phyloP scores from a whole-genome alignment of 2,113 vertebrate species.

The Parus major region DNA sequence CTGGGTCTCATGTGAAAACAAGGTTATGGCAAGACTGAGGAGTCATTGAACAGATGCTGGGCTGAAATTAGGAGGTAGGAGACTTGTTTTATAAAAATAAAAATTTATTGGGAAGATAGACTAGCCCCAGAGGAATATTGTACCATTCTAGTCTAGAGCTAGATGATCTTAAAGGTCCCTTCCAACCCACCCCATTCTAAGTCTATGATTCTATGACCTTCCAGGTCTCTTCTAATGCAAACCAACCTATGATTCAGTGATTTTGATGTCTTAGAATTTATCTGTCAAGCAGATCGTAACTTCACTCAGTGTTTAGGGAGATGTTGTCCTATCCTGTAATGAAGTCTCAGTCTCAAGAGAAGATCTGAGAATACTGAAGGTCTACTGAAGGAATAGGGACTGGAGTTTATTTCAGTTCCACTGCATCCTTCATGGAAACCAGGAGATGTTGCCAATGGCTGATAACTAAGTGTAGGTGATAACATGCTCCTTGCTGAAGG shows the following conservation, averaged over 20 bases:
- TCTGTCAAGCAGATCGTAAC: not conserved
- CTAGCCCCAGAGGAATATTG: not conserved
- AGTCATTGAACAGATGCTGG: not conserved
- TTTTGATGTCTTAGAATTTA: not conserved
- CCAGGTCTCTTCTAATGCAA: not conserved
- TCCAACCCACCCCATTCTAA: not conserved
- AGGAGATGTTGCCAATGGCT: not conserved
- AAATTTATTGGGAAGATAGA: not conserved
- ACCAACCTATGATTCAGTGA: not conserved
- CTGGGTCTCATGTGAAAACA: not conserved
- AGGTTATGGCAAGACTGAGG: not conserved
- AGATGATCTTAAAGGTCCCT: not conserved
- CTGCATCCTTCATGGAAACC: not conserved
- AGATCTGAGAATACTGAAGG: not conserved
- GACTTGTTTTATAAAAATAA: not conserved
- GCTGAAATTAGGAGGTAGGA: not conserved
- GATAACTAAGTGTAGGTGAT: not conserved
- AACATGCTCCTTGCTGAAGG: accelerated
- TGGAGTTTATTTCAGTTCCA: not conserved
- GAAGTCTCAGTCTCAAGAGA: not conserved
- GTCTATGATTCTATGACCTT: not conserved
- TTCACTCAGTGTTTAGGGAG: not conserved
- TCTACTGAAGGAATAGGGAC: not conserved
- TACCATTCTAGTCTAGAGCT: not conserved
- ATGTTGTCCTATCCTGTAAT: not conserved